Conservation (phyloP, 2,113 vertebrate genomes). For the Micromys minutus region DNA sequence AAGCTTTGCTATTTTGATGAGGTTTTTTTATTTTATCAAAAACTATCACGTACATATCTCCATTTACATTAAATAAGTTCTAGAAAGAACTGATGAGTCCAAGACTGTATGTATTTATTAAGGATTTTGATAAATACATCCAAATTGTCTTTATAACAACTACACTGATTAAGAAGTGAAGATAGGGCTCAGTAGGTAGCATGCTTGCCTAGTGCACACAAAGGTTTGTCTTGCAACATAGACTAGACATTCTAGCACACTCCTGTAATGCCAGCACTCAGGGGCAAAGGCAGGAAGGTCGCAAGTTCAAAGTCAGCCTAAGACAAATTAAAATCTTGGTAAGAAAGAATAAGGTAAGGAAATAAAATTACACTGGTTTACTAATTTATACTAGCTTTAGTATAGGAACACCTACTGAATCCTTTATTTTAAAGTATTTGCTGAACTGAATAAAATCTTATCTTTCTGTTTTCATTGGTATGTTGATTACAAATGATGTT, state of each 20-base stretch:
- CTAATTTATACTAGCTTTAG: neutral
- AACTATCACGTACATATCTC: neutral
- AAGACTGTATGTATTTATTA: neutral
- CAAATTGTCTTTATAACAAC: neutral
- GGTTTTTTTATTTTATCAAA: neutral
- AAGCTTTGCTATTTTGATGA: neutral
- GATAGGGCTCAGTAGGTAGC: neutral
- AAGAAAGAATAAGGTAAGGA: neutral
- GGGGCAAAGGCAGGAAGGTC: neutral
- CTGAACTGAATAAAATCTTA: neutral
- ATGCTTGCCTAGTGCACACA: neutral
- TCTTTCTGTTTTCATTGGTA: neutral
- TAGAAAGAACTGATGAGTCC: neutral
- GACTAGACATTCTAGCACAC: too few relatives aligned
- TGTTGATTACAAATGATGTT: neutral
- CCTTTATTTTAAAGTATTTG: neutral
- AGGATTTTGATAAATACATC: neutral
- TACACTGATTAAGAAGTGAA: neutral
- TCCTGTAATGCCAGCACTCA: neutral
- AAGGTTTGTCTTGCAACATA: too few relatives aligned
- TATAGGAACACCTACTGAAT: neutral
- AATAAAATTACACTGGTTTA: neutral
- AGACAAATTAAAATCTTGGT: too few relatives aligned
- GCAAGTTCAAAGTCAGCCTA: neutral
- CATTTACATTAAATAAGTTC: constrained; percentile 8